phyloP scores from a whole-genome alignment of 2,888 invertebrate genomes.

The Agrotis exclamationis region DNA sequence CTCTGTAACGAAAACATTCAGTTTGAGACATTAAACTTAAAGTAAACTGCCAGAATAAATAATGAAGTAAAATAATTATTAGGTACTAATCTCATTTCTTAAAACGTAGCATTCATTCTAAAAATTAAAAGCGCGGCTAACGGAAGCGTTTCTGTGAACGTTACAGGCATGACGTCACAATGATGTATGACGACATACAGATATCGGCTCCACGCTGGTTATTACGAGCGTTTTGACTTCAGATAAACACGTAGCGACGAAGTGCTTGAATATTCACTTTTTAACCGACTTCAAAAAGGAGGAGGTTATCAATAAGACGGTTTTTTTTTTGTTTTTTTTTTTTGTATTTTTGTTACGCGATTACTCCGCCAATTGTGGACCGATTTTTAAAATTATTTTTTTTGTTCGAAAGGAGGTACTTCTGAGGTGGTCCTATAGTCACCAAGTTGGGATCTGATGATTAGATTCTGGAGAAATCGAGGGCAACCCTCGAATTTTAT shows the following conservation, averaged over 20 bases:
- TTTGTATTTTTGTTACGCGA: too few species aligned
- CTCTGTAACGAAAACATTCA: neutral
- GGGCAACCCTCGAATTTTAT: too few species aligned
- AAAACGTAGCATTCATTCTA: neutral
- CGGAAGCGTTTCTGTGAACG: neutral
- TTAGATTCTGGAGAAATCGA: too few species aligned
- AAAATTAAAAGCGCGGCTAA: slow-evolving; percentile 5
- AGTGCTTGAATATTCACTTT: neutral
- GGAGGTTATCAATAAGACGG: too few species aligned
- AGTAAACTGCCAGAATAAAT: neutral
- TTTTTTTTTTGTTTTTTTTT: too few species aligned
- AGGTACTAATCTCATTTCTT: too few species aligned
- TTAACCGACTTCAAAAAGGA: too few species aligned
- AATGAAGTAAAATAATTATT: neutral
- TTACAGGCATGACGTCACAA: neutral
- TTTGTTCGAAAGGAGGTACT: too few species aligned
- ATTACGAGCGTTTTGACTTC: neutral
- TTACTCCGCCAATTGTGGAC: too few species aligned
- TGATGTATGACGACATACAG: neutral
- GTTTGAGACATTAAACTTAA: neutral
- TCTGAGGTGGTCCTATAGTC: too few species aligned
- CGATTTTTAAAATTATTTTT: too few species aligned
- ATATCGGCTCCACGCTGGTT: neutral
- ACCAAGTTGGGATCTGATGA: too few species aligned
- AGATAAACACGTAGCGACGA: neutral